Base-by-base conservation (phyloP, 2,113 vertebrate genomes). In the Prionailurus bengalensis region DNA sequence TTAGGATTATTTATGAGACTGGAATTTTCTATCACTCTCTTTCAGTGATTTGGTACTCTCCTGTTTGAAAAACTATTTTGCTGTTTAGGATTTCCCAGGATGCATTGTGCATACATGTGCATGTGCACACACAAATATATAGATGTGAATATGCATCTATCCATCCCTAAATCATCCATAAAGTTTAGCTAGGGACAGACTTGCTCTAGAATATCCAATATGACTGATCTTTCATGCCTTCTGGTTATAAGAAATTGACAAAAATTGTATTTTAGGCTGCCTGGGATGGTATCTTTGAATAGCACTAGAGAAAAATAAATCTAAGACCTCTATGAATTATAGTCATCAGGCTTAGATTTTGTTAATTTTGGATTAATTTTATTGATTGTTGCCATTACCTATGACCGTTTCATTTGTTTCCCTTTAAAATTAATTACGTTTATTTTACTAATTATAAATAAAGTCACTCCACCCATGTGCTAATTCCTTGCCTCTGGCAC, bases 391-490 rank as follows among this genome's bases (percentile, higher is more conserved):
- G 23, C 53, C 29, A 39, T 96, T 92, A 74, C 76, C 48, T 90
- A 45, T 96, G 33, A 68, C 92, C 70, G 70, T 89, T 85, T 63
- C 4, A 86, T 84, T 97, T 86, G 45, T 97, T 95, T 93, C 3
- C 15, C 17, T 97, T 97, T 91, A 91, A 95, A 96, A 42, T 91
- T 51, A 79, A 89, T 89, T 82, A 48, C 80, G 55, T 86, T 93
- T 88, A 92, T 89, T 83, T 83, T 78, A 45, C 45, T 31, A 74
- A 2, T 82, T 94, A 29, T 73, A 89, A 70, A 76, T 87, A 91
- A 94, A 76, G 10, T 51, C 65, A 76, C 53, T 93, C 63, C 33
- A 91, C 68, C 42, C 15, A 74, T 33, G 23, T 55, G 65, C 23
- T 74, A 33, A 78, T 95, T 91, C 61, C 66, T 96, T 91, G 45